Evolutionary conservation across 2,113 vertebrate genomes (phyloP).

Genomic region (Etia nguti): DNA sequence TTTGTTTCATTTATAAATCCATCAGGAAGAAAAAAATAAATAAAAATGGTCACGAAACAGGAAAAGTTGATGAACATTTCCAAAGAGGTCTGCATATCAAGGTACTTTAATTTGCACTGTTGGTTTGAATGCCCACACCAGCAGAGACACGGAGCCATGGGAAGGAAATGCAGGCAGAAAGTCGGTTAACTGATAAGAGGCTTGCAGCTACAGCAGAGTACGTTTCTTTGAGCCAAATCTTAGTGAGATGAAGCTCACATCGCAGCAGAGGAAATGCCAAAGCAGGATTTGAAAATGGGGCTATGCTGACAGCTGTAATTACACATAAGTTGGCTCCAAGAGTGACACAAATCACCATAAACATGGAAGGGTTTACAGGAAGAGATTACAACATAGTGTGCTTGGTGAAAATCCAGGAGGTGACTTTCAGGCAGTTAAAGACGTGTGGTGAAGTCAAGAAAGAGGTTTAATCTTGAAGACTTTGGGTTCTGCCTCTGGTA

Average conservation of each 20-base stretch:
- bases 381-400: not conserved
- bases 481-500: not conserved
- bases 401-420: not conserved
- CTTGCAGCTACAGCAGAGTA: not conserved
- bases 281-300: not conserved
- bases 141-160: not conserved
- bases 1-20: too few relatives aligned
- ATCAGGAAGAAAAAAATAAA: not conserved
- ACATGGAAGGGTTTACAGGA: not conserved
- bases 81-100: not conserved
- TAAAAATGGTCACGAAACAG: not conserved
- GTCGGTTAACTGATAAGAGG: not conserved
- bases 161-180: not conserved
- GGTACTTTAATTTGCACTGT: not conserved
- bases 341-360: not conserved
- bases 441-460: not conserved
- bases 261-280: not conserved
- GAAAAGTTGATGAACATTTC: not conserved
- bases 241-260: not conserved
- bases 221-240: not conserved
- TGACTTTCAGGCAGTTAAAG: not conserved
- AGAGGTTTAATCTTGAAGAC: not conserved
- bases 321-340: not conserved
- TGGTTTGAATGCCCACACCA: not conserved
- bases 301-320: not conserved